Conservation (phyloP, 2,888 invertebrate genomes). For the Notodonta ziczac region DNA sequence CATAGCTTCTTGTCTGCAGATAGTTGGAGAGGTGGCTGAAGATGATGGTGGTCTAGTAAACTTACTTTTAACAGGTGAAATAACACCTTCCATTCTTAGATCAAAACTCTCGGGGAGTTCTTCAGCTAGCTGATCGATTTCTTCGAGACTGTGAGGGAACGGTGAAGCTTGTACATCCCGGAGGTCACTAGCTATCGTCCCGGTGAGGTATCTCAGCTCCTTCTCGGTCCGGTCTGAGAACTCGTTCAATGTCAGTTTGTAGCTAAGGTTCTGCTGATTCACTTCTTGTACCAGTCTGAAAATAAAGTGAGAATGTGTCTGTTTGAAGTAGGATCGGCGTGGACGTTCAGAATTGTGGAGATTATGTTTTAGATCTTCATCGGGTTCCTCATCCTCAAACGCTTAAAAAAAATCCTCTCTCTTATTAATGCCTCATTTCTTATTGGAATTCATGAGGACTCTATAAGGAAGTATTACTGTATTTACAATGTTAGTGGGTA, state of each 20-base stretch:
- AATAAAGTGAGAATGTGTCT: background rate
- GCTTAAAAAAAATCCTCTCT: too few relatives aligned
- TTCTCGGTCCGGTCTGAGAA: conserved; percentile 51
- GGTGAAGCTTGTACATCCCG: conserved; percentile 21
- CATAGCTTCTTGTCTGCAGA: too few relatives aligned
- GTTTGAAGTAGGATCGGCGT: too few relatives aligned
- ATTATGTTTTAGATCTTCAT: too few relatives aligned
- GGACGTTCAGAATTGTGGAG: too few relatives aligned
- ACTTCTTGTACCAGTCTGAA: conserved; percentile 47
- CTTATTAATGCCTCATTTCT: too few relatives aligned
- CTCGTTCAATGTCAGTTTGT: conserved; percentile 51
- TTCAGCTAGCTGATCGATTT: conserved; percentile 35
- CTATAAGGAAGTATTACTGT: too few relatives aligned
- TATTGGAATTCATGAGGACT: too few relatives aligned
- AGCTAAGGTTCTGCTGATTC: conserved; percentile 51
- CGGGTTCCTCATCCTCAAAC: too few relatives aligned
- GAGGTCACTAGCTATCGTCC: conserved; percentile 29
- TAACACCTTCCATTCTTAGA: conserved; percentile 50
- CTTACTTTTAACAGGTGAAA: conserved; percentile 54
- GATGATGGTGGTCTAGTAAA: conserved; percentile 4
- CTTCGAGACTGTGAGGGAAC: conserved; percentile 46
- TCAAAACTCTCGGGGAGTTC: conserved; percentile 53
- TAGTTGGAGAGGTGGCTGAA: too few relatives aligned
- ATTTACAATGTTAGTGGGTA: too few relatives aligned
- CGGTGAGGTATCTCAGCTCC: conserved; percentile 42